Base-by-base conservation (phyloP, 2,888 invertebrate genomes). In the Andrena trimmerana region DNA sequence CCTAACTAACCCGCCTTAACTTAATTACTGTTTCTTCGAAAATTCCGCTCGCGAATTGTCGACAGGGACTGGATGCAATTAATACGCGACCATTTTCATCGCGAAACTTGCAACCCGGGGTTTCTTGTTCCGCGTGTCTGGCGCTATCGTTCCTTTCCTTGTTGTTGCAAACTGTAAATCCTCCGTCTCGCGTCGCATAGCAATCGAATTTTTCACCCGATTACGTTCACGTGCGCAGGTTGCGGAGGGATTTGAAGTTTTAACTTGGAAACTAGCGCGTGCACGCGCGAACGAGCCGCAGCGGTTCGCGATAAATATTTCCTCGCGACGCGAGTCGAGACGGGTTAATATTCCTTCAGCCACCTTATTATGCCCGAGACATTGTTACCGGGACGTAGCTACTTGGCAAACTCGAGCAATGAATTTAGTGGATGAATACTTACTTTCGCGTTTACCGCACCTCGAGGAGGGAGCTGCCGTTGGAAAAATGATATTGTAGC, bases 1-100 rank as follows among this genome's bases (percentile, higher is more conserved):
- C 71, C 62, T 63, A 81, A 75, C 67, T 68, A 68, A 60, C 48
- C 57, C 42, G 48, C 42, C 63, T 75, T 72, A 62, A 80, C 57
- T 75, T 83, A 72, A 85, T 85, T 79, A 60, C 52, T 57, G 13
- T 54, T 63, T 52, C 63, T 67, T 68, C 67, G 82, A 73, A 81
- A 84, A 78, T 81, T 76, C 65, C 57, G 54, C 72, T 65, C 59
- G 36, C 31, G 27, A 74, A 60, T 71, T 72, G 36, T 27, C 67
- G 54, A 29, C 52, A 2, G 20, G 54, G n/a, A 36, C 20, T 52
- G 24, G 72, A 72, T 63, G 50, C 54, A 48, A 72, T 76, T 57
- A 31, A 27, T 66, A 16, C 16, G 6, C 2, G 33, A 13, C 27
- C 59, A 20, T 10, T 52, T 33, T 31, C n/a, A 10, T 50, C 52